phyloP scores from a whole-genome alignment of 2,888 invertebrate genomes.

The Cerastoderma edule region DNA sequence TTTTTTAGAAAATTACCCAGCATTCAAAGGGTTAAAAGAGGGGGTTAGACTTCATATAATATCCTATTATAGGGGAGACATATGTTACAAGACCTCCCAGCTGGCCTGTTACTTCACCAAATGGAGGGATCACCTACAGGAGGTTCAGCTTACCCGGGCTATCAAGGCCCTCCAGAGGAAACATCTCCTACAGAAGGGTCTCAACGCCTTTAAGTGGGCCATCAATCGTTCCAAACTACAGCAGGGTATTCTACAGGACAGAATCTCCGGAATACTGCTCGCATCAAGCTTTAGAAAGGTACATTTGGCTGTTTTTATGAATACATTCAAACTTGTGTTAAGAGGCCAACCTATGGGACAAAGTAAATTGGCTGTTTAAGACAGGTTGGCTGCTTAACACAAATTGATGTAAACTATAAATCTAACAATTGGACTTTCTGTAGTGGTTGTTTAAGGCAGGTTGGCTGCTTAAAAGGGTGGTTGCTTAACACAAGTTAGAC shows the following conservation, averaged over 20 bases:
- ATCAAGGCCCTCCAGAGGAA: slow-evolving; percentile 62
- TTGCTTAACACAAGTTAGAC: no score
- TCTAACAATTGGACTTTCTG: no score
- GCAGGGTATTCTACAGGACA: slow-evolving; percentile 68
- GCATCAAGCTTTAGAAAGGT: slow-evolving; percentile 69
- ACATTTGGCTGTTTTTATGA: not conserved
- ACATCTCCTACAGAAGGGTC: slow-evolving; percentile 72
- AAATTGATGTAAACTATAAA: no score
- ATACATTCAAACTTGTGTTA: slow-evolving; percentile 12
- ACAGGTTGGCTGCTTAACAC: no score
- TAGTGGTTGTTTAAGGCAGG: no score
- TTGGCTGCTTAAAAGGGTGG: no score
- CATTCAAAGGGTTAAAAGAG: no score
- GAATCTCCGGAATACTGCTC: slow-evolving; percentile 59
- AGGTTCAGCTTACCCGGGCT: slow-evolving; percentile 50
- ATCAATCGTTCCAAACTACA: slow-evolving; percentile 70
- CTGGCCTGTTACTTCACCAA: slow-evolving; percentile 55
- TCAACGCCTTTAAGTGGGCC: slow-evolving; percentile 76
- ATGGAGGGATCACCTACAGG: slow-evolving; percentile 62
- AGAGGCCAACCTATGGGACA: no score
- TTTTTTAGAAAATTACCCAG: no score
- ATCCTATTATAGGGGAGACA: slow-evolving; percentile 69
- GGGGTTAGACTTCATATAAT: no score
- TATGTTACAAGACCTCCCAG: slow-evolving; percentile 59
- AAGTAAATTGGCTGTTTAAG: no score